Percentiles rank a stretch among this genome's conserved stretches.
These are phyloP conservation scores for Anadara kagoshimensis DNA, from an alignment of 1,140 invertebrate species.

Conservation along the genomic window DNA sequence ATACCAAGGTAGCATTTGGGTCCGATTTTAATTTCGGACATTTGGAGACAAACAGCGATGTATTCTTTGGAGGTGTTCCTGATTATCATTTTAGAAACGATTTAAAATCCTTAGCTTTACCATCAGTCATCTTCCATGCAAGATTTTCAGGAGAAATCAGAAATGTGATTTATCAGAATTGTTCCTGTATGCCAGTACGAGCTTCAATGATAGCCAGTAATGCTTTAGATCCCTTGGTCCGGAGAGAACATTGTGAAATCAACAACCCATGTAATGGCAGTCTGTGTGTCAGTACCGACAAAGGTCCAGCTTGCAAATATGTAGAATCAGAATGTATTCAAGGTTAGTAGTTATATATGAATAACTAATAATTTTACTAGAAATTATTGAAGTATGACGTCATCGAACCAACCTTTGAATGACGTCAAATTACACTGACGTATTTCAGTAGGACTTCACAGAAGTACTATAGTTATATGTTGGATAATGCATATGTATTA, in stretches of 20 bases:
- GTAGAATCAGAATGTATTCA: conserved; percentile 33
- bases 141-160: conserved; percentile 57
- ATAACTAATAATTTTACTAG: too few species aligned
- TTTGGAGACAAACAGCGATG: conserved; percentile 47
- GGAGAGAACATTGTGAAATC: conserved; percentile 60
- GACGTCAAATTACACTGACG: too few species aligned
- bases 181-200: conserved; percentile 61
- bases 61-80: conserved; percentile 67
- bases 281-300: conserved; percentile 57
- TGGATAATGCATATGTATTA: too few species aligned
- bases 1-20: conserved; percentile 54
- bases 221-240: conserved; percentile 26
- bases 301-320: conserved; percentile 54
- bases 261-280: conserved; percentile 58
- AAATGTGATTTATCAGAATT: conserved; percentile 70
- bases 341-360: too few species aligned
- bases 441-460: too few species aligned
- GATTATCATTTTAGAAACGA: conserved; percentile 20
- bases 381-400: too few species aligned
- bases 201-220: conserved; percentile 49
- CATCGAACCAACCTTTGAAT: too few species aligned
- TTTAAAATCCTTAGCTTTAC: conserved; percentile 47
- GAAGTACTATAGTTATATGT: too few species aligned
- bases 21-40: conserved; percentile 60
- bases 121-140: conserved; percentile 43